Conservation (phyloP, 2,888 invertebrate genomes). For the Temnothorax rugatulus region DNA sequence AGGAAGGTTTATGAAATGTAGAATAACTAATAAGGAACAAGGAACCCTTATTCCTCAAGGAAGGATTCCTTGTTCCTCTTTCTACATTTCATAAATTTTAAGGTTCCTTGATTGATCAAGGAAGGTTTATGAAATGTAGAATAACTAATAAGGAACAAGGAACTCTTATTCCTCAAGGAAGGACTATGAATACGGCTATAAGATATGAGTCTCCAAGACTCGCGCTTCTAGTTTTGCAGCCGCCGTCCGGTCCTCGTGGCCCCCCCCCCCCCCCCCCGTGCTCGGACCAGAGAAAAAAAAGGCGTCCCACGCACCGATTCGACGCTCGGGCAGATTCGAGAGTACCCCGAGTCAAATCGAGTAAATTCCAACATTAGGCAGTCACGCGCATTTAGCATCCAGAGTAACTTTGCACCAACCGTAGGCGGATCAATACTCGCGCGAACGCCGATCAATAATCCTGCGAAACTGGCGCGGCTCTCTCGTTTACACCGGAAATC, state of each 20-base stretch:
- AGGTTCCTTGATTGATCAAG: no score
- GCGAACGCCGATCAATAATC: constrained; percentile 51
- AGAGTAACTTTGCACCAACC: constrained; percentile 39
- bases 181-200: no score
- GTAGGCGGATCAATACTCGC: constrained; percentile 47
- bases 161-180: no score
- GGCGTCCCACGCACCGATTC: neutral
- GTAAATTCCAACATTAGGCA: constrained; percentile 24
- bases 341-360: neutral
- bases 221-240: neutral
- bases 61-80: no score
- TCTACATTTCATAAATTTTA: no score
- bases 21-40: no score
- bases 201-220: neutral
- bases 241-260: neutral
- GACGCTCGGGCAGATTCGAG: neutral
- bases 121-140: no score
- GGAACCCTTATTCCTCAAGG: no score
- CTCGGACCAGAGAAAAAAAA: neutral
- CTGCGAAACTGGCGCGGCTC: constrained; percentile 54
- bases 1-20: no score
- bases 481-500: constrained; percentile 39
- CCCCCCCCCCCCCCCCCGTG: neutral
- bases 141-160: no score
- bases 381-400: constrained; percentile 43